Base-by-base conservation (phyloP, 1,140 invertebrate genomes). In the Leucophenga varia region DNA sequence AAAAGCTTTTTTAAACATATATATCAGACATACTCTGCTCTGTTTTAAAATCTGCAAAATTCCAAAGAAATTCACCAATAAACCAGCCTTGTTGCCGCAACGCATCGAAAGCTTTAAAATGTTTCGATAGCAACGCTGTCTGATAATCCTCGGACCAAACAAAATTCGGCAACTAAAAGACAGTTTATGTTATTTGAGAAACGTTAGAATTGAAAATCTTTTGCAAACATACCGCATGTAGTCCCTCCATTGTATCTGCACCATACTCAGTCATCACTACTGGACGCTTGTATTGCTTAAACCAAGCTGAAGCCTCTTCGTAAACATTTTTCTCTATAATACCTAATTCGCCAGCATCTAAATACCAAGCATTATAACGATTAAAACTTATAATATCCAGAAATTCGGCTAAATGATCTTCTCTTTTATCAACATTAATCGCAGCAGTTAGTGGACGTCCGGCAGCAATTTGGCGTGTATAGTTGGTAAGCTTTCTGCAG, bases 61-160 rank as follows among this genome's bases (percentile, higher is more conserved):
- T 98, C 96, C 96, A 98, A 36, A 97, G 90, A 79, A 97, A 95
- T 79, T 98, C 95, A 4, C 95, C 95, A 36, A 93, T 85, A 54
- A 98, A 93, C 75, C 88, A 94, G n/a, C 85, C 84, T 49, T 84
- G 76, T 1, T 75, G 63, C 44, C 90, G 81, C 10, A 97, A 68
- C 35, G 76, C 74, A 75, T 98, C 95, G 69, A 98, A 97, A 0
- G 90, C 91, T 67, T 86, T 82, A 65, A 97, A 96, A 72, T 97
- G 92, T 64, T 88, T 83, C 0, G 86, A 84, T 61, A 97, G 80
- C 30, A 95, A 59, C 39, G 86, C 82, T 6, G 84, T 81, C 78
- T 98, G 95, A 69, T 93, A 98, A 67, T 98, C 94, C 79, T 97
- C 95, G 3, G 92, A 92, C 86, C 94, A 98, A 25, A 94, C 82